Conservation (phyloP, 2,888 invertebrate genomes). For the Trissoscelio sp. region DNA sequence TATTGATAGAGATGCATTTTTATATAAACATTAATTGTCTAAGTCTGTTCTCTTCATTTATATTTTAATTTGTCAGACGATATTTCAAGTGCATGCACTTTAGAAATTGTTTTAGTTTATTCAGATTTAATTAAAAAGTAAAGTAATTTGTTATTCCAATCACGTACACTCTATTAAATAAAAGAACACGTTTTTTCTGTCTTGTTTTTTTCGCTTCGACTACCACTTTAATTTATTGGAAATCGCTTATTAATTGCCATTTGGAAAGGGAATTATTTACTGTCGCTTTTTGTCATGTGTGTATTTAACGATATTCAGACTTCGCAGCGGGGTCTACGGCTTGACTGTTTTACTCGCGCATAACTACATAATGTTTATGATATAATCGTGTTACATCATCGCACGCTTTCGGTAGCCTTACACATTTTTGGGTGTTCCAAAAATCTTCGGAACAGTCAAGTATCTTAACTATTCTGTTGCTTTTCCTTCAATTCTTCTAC, state of each 20-base stretch:
- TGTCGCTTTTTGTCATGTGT: conserved; percentile 2
- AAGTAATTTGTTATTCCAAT: neutral
- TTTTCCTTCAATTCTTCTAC: neutral
- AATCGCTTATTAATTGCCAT: conserved; percentile 29
- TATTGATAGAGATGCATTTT: conserved; percentile 1
- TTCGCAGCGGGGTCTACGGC: conserved; percentile 24
- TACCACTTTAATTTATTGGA: conserved; percentile 13
- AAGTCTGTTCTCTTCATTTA: too few species aligned
- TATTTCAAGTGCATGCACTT: too few species aligned
- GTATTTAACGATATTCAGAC: conserved; percentile 34
- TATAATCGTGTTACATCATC: conserved; percentile 45
- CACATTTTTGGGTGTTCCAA: neutral
- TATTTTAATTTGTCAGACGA: too few species aligned
- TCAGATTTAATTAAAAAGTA: neutral
- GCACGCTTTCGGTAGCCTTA: neutral
- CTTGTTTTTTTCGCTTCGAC: too few species aligned
- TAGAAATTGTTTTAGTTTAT: too few species aligned
- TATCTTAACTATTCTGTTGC: neutral
- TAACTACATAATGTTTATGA: conserved; percentile 42
- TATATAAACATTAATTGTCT: too few species aligned
- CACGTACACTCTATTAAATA: neutral
- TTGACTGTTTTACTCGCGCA: conserved; percentile 31
- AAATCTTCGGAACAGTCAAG: neutral
- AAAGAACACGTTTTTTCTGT: neutral
- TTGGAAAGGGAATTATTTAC: conserved; percentile 18